phyloP scores from a whole-genome alignment of 2,797 vertebrate genomes.

The Poeciliopsis turneri region DNA sequence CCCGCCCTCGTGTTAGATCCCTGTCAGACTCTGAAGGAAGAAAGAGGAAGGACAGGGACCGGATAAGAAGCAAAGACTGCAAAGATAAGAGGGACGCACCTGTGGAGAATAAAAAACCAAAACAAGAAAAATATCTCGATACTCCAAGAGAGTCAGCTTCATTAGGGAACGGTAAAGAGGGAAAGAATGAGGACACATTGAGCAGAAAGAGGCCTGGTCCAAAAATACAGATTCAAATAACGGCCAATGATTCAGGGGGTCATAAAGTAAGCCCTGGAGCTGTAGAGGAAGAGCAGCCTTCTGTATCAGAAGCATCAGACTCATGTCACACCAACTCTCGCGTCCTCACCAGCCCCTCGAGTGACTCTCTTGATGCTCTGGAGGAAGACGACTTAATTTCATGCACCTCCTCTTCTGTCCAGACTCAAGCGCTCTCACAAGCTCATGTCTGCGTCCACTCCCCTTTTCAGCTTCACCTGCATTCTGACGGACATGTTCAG shows the following conservation, averaged over 20 bases:
- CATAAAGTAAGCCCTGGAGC: conserved; percentile 16
- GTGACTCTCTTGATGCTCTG: conserved; percentile 91
- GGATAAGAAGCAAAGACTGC: conserved; percentile 45
- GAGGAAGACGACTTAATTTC: conserved; percentile 89
- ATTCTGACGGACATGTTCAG: conserved; percentile 22
- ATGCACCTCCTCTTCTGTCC: conserved; percentile 83
- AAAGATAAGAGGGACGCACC: conserved; percentile 32
- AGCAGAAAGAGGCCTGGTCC: conserved; percentile 10
- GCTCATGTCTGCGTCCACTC: conserved; percentile 37
- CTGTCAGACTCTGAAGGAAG: conserved; percentile 55
- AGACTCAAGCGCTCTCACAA: conserved; percentile 34
- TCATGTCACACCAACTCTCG: conserved; percentile 84
- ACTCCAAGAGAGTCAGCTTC: conserved; percentile 31
- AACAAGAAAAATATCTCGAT: conserved; percentile 52
- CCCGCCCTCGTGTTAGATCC: conserved; percentile 46
- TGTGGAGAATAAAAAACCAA: conserved; percentile 37
- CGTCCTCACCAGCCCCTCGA: conserved; percentile 87
- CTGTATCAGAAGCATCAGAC: conserved; percentile 87
- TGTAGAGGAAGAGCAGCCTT: conserved; percentile 63
- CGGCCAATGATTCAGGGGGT: not conserved
- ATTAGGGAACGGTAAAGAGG: conserved; percentile 11
- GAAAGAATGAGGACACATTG: conserved; percentile 15
- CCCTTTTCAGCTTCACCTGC: conserved; percentile 50
- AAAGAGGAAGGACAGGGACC: conserved; percentile 42
- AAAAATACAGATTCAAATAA: conserved; percentile 62